Conservation (phyloP, 1,140 invertebrate species). For the Orius insidiosus region DNA sequence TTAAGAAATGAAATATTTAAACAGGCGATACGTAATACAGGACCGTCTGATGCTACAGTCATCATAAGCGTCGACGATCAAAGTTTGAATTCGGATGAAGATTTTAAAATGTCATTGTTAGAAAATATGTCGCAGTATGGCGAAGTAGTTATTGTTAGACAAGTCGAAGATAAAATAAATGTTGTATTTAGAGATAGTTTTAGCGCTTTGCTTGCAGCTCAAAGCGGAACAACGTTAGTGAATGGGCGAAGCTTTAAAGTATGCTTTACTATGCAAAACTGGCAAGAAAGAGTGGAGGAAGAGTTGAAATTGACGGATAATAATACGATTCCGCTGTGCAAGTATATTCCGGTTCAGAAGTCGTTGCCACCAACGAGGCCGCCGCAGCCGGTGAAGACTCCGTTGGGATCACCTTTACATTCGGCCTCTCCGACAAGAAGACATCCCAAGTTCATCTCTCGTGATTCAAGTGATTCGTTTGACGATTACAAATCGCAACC, state of each 20-base stretch:
- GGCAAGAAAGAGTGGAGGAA: constrained; percentile 2
- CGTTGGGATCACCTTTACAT: too few species aligned
- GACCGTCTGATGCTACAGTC: constrained; percentile 90
- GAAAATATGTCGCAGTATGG: constrained; percentile 59
- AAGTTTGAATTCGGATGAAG: constrained; percentile 40
- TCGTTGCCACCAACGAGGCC: background rate
- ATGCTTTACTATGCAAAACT: constrained; percentile 5
- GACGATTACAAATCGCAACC: constrained; percentile 9
- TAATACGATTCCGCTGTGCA: constrained; percentile 15
- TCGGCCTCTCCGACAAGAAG: background rate
- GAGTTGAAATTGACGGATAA: constrained; percentile 12
- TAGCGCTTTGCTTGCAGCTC: constrained; percentile 56
- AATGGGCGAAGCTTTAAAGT: constrained; percentile 10
- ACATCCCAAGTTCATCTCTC: too few species aligned
- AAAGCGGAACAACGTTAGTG: constrained; percentile 23
- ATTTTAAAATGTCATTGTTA: constrained; percentile 49
- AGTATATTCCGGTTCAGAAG: background rate
- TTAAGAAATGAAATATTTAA: constrained; percentile 55
- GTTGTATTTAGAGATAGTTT: constrained; percentile 77
- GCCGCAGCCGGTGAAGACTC: background rate
- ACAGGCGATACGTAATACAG: constrained; percentile 68
- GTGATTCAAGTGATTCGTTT: too few species aligned
- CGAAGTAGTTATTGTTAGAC: constrained; percentile 76
- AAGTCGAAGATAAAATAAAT: constrained; percentile 76
- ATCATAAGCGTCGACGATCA: constrained; percentile 29